Evolutionary conservation across 2,888 invertebrate genomes (phyloP).

Genomic region (Didymodactylos carnosus): DNA sequence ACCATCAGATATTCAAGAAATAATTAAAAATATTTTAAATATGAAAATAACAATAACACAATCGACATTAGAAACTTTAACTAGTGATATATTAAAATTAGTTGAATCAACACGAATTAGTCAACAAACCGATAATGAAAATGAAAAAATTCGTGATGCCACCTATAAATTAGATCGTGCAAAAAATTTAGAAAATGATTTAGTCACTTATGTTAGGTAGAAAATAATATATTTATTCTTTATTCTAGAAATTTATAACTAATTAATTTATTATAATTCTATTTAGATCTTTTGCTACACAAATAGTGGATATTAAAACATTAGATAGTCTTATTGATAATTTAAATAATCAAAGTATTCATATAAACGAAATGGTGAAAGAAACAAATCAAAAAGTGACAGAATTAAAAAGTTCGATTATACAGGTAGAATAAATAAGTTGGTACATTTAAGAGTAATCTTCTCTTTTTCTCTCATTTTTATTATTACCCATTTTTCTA

Average conservation of each 20-base stretch:
- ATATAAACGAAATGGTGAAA: not conserved
- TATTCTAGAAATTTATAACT: no score
- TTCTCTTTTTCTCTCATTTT: not conserved
- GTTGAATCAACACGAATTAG: not conserved
- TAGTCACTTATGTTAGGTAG: not conserved
- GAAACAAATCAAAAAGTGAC: not conserved
- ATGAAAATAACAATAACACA: not conserved
- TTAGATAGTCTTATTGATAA: not conserved
- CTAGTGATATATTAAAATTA: not conserved
- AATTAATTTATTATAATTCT: no score
- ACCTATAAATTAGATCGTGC: not conserved
- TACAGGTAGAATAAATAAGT: not conserved
- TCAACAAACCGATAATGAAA: not conserved
- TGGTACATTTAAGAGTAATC: not conserved
- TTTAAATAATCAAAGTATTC: not conserved
- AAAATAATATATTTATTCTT: no score
- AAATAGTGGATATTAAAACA: not conserved
- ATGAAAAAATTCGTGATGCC: not conserved
- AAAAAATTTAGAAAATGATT: not conserved
- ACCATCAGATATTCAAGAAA: not conserved
- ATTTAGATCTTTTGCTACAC: not conserved
- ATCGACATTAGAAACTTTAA: not conserved
- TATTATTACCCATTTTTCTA: no score
- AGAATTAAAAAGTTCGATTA: not conserved
- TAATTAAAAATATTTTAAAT: not conserved